Evolutionary conservation across 2,113 vertebrate genomes (phyloP).

Genomic region (Laticauda colubrina): DNA sequence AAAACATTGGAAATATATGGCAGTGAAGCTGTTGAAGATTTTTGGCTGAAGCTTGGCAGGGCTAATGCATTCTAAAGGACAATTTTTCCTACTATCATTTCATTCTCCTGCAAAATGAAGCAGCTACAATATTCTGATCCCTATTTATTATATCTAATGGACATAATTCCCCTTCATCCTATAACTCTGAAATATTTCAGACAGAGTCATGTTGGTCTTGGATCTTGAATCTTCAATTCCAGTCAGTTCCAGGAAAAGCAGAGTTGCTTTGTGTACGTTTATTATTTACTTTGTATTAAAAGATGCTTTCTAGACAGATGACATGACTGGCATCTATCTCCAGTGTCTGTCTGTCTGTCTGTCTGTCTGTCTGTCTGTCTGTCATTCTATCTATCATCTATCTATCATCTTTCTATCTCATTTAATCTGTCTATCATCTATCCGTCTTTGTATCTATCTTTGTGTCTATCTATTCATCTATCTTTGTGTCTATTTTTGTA

Average conservation of each 20-base stretch:
- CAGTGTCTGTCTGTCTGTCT: no score
- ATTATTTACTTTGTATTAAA: not conserved
- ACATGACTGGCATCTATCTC: not conserved
- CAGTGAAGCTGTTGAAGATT: not conserved
- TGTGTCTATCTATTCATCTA: no score
- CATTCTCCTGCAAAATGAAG: not conserved
- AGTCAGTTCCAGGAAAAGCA: not conserved
- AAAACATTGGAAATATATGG: not conserved
- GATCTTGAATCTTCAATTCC: not conserved
- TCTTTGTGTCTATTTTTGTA: no score
- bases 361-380: no score
- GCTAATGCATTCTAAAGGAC: not conserved
- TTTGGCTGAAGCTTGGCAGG: not conserved
- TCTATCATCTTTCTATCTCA: no score
- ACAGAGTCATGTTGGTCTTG: not conserved
- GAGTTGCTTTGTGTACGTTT: not conserved
- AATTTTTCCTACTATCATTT: not conserved
- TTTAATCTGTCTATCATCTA: no score
- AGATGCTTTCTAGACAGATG: not conserved
- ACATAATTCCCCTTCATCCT: not conserved
- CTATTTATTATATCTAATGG: not conserved
- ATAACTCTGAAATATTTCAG: not conserved
- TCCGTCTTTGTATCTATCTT: no score
- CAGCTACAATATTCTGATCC: not conserved
- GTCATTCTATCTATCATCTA: no score